Percentiles rank a stretch among this genome's conserved stretches.
phyloP scores from a whole-genome alignment of 2,888 invertebrate genomes.

The Halictus quadricinctus region DNA sequence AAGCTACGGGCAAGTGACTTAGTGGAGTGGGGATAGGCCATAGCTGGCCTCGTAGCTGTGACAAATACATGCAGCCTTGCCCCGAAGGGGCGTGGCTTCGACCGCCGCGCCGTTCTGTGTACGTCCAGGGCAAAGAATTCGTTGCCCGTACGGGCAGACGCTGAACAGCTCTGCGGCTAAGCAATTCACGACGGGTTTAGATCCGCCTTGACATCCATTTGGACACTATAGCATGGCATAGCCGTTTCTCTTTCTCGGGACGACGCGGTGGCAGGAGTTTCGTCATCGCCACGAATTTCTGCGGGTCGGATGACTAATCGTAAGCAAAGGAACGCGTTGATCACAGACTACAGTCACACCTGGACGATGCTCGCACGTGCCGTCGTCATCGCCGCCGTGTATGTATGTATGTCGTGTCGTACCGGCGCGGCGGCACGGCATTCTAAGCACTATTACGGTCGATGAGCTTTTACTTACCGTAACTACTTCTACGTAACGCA shows the following conservation, averaged over 20 bases:
- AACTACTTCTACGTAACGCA: no score
- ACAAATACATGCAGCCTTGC: no score
- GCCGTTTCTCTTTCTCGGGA: neutral
- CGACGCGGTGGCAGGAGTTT: neutral
- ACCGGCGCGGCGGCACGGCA: neutral
- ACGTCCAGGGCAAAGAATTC: no score
- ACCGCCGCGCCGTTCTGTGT: no score
- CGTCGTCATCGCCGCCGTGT: neutral
- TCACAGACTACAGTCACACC: neutral
- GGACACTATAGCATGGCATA: neutral
- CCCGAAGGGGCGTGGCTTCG: no score
- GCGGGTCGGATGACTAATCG: neutral
- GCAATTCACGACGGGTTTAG: neutral
- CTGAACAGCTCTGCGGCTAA: neutral
- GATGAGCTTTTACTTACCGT: neutral
- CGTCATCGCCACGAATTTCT: constrained; percentile 7
- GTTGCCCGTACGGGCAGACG: no score
- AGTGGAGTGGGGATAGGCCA: no score
- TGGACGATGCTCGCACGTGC: neutral
- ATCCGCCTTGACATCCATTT: neutral
- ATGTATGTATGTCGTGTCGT: no score
- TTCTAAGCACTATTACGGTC: constrained; percentile 2
- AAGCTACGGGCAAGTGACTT: no score
- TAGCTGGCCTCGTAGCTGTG: no score
- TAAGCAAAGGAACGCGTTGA: neutral